A percentile compares a stretch with the other conserved stretches of the same genome.
These are phyloP conservation scores for Pristionchus arcanus DNA, from an alignment of 2,888 invertebrate species.

Conservation along the genomic window DNA sequence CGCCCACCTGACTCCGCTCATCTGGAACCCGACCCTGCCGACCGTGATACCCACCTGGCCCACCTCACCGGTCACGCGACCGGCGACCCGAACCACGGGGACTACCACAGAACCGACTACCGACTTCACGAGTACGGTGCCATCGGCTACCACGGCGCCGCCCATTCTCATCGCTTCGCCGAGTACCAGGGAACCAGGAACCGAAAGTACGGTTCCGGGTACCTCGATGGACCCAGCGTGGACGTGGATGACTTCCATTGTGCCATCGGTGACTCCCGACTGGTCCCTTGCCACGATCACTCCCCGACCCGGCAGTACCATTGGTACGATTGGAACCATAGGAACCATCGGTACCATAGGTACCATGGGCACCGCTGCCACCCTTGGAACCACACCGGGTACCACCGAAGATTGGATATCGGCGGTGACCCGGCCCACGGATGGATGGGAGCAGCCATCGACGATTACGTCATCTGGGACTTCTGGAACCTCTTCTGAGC, in stretches of 20 bases:
- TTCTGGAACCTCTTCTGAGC: neutral
- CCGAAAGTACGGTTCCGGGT: neutral
- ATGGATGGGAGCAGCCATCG: constrained; percentile 2
- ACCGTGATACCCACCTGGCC: neutral
- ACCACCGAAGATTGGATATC: neutral
- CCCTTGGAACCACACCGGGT: neutral
- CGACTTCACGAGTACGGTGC: neutral
- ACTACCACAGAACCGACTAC: neutral
- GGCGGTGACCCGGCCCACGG: neutral
- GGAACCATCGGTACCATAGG: neutral
- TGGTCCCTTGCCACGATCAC: neutral
- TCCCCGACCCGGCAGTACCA: neutral
- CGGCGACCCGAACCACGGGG: neutral
- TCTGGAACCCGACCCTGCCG: constrained; percentile 9
- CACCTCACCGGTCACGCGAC: neutral
- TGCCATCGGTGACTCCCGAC: neutral
- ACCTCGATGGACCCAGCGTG: neutral
- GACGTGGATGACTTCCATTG: neutral
- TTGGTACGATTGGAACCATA: neutral
- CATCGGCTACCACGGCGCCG: neutral
- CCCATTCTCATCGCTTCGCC: neutral
- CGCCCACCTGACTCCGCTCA: constrained; percentile 11
- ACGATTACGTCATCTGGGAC: neutral
- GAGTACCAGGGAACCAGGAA: neutral
- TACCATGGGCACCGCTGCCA: too few species aligned